Evolutionary conservation across 1,140 invertebrate genomes (phyloP).

Genomic region (Tribolium castaneum): DNA sequence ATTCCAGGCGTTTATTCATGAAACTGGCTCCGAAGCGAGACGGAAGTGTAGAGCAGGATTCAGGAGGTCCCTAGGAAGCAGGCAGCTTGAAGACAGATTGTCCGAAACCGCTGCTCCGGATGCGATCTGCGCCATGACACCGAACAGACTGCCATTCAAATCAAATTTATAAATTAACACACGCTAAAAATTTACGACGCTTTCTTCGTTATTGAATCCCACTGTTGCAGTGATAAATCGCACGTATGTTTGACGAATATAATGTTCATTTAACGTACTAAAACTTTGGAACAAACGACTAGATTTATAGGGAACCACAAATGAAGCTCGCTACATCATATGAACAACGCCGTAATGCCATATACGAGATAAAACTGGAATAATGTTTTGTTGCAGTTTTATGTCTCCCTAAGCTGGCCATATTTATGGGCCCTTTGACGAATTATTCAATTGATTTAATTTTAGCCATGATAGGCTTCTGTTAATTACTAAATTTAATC

Average conservation of each 20-base stretch:
- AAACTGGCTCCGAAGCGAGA: conserved; percentile 16
- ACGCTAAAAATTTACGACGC: background rate
- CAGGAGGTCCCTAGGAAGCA: conserved; percentile 44
- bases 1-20: conserved; percentile 32
- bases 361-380: conserved; percentile 15
- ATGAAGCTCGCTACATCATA: conserved; percentile 24
- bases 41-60: conserved; percentile 42
- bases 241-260: background rate
- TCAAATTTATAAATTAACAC: conserved; percentile 32
- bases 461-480: background rate
- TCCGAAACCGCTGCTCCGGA: conserved; percentile 48
- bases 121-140: conserved; percentile 45
- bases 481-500: background rate
- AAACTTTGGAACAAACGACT: conserved; percentile 3
- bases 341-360: conserved; percentile 6
- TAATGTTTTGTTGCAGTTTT: conserved; percentile 29
- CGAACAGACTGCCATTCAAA: conserved; percentile 14
- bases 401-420: background rate
- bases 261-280: conserved; percentile 29
- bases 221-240: background rate
- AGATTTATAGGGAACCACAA: conserved; percentile 28
- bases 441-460: too few species aligned
- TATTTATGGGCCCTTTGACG: background rate
- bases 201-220: background rate
- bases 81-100: conserved; percentile 48